Evolutionary conservation across 1,140 invertebrate species (phyloP).

Genomic region (Lasioglossum albipes): DNA sequence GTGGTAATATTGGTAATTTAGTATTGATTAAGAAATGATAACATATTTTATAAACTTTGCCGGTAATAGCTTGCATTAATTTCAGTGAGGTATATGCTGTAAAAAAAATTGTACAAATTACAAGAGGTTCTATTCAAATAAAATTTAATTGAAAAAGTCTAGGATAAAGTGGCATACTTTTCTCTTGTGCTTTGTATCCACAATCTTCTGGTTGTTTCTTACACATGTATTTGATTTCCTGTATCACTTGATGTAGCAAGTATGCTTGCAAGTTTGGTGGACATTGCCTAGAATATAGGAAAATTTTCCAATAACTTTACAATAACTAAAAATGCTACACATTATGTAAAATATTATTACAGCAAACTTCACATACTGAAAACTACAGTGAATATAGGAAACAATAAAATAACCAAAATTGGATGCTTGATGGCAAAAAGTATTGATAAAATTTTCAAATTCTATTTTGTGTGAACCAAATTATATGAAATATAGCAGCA

Average conservation of each 20-base stretch:
- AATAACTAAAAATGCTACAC: neutral
- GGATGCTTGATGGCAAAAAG: neutral
- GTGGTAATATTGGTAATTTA: conserved; percentile 80
- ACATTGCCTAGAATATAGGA: conserved; percentile 83
- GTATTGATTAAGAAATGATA: conserved; percentile 84
- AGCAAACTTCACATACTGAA: conserved; percentile 6
- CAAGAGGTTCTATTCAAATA: conserved; percentile 1
- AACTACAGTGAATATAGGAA: conserved; percentile 26
- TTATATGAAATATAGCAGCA: neutral
- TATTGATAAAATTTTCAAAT: neutral
- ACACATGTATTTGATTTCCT: conserved; percentile 83
- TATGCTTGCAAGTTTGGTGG: conserved; percentile 84
- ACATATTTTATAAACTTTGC: conserved; percentile 86
- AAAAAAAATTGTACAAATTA: conserved; percentile 64
- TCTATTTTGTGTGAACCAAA: conserved; percentile 7
- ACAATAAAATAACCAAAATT: conserved; percentile 15
- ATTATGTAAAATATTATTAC: neutral
- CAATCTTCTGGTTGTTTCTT: conserved; percentile 83
- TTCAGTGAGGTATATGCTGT: conserved; percentile 86
- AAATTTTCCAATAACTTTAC: neutral
- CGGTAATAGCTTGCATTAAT: conserved; percentile 86
- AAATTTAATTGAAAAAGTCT: neutral
- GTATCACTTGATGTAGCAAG: conserved; percentile 83
- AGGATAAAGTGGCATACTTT: conserved; percentile 77
- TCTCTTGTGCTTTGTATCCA: conserved; percentile 82